Evolutionary conservation across 2,113 vertebrate genomes (phyloP).

Genomic region (Entomyzon cyanotis): DNA sequence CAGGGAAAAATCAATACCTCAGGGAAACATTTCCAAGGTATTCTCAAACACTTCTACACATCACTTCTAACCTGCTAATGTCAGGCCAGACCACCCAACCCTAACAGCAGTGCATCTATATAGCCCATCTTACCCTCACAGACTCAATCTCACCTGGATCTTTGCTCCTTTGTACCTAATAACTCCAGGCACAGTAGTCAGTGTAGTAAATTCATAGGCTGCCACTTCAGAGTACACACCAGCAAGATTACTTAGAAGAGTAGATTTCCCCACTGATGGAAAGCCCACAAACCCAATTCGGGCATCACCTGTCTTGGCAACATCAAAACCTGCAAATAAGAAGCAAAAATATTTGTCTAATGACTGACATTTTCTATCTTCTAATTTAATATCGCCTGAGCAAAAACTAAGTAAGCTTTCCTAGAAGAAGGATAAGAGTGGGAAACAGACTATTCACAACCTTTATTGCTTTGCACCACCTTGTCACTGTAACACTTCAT

Average conservation of each 20-base stretch:
- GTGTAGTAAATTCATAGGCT: slow-evolving; percentile 96
- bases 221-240: slow-evolving; percentile 98
- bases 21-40: neutral
- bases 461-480: neutral
- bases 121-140: neutral
- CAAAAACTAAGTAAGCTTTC: neutral
- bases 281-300: slow-evolving; percentile 98
- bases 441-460: neutral
- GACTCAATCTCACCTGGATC: slow-evolving; percentile 84
- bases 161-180: slow-evolving; percentile 99
- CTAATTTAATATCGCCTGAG: neutral
- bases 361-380: neutral
- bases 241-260: slow-evolving; percentile 94
- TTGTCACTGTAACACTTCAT: neutral
- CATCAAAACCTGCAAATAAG: slow-evolving; percentile 88
- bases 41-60: neutral
- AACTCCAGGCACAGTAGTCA: slow-evolving; percentile 95
- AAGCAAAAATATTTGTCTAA: neutral
- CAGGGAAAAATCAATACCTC: neutral
- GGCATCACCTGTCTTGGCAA: slow-evolving; percentile 97
- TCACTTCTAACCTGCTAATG: neutral
- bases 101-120: fast-evolving
- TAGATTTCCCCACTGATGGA: slow-evolving; percentile 96
- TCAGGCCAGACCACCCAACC: neutral
- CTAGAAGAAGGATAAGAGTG: neutral